A percentile compares a stretch with the other conserved stretches of the same genome.
Conservation (phyloP, 2,888 invertebrate species). For the Rhingia rostrata region DNA sequence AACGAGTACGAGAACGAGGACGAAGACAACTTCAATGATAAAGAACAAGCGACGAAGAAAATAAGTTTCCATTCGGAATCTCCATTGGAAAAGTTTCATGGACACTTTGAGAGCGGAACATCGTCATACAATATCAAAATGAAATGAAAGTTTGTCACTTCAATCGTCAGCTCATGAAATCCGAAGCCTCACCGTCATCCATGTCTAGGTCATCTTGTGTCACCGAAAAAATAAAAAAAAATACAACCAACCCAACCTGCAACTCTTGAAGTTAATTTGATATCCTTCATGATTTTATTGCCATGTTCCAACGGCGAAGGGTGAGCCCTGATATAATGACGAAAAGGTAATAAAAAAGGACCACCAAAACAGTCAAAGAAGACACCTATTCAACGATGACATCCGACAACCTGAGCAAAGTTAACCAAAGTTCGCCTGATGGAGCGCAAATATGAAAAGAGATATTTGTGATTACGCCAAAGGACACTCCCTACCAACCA, state of each 20-base stretch:
- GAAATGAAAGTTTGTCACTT: slow-evolving; percentile 69
- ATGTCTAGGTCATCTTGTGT: slow-evolving; percentile 26
- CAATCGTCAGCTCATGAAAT: slow-evolving; percentile 71
- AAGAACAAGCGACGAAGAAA: slow-evolving; percentile 24
- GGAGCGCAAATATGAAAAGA: slow-evolving; percentile 33
- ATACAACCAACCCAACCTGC: slow-evolving; percentile 36
- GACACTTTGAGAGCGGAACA: slow-evolving; percentile 39
- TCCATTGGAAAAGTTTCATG: slow-evolving; percentile 70
- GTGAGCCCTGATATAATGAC: slow-evolving; percentile 5
- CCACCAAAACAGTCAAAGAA: background rate
- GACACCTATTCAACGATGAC: slow-evolving; percentile 12
- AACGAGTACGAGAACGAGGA: background rate
- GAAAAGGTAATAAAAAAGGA: slow-evolving; percentile 24
- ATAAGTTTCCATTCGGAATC: slow-evolving; percentile 64
- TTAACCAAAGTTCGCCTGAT: slow-evolving; percentile 52
- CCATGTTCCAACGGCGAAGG: background rate
- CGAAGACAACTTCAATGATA: slow-evolving; percentile 3
- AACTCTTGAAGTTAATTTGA: slow-evolving; percentile 56
- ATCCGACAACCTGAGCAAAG: slow-evolving; percentile 33
- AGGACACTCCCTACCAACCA: slow-evolving; percentile 9
- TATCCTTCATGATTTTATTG: slow-evolving; percentile 14
- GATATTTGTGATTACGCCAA: slow-evolving; percentile 57
- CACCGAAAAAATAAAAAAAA: background rate
- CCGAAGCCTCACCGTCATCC: slow-evolving; percentile 31
- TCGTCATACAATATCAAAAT: slow-evolving; percentile 68